A percentile compares a stretch with the other conserved stretches of the same genome.
Conservation (phyloP, 2,888 invertebrate genomes). For the Hirudinaria manillensis region DNA sequence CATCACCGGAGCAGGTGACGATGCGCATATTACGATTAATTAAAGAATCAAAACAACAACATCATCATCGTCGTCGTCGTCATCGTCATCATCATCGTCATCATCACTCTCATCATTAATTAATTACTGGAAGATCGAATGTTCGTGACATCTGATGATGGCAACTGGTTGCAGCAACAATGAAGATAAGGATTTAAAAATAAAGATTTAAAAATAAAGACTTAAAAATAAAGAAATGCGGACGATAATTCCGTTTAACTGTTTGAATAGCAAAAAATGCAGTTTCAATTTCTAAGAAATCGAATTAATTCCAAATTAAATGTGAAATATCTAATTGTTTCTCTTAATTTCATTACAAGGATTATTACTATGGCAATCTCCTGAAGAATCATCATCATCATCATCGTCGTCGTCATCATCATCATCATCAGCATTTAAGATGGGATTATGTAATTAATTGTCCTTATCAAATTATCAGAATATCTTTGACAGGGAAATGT, state of each 20-base stretch:
- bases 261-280: background rate
- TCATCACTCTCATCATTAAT: slow-evolving; percentile 9
- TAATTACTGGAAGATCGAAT: too few species aligned
- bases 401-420: background rate
- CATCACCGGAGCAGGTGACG: too few species aligned
- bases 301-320: background rate
- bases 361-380: background rate
- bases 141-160: too few species aligned
- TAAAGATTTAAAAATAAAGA: too few species aligned
- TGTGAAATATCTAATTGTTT: background rate
- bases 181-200: too few species aligned
- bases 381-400: background rate
- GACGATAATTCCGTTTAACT: too few species aligned
- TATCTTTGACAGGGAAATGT: too few species aligned
- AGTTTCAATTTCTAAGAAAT: background rate
- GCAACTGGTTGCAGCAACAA: too few species aligned
- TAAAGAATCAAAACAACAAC: background rate
- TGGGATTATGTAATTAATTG: too few species aligned
- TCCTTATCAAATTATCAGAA: too few species aligned
- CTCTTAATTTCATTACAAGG: background rate
- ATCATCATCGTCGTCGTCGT: slow-evolving; percentile 21
- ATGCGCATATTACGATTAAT: too few species aligned
- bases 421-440: background rate
- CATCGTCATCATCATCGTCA: slow-evolving; percentile 21
- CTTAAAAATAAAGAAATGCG: too few species aligned